Evolutionary conservation across 2,888 invertebrate species (phyloP), one percentile per base, ranked within the genome.

Genomic region (Hyppa rectilinea): DNA sequence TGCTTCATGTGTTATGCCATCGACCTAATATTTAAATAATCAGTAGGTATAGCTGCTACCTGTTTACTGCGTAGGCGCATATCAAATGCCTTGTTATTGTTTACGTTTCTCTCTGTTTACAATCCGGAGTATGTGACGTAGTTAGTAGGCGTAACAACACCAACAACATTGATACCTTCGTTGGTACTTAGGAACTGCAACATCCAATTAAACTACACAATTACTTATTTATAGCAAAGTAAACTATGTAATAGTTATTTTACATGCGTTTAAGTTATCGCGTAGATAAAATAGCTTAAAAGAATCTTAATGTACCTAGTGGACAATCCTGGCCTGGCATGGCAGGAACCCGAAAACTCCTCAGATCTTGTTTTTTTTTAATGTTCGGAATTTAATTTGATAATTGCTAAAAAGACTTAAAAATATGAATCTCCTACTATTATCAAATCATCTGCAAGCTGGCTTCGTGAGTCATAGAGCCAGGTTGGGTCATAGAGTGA

Each of bases 11-110:
- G 31, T n/a, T 14, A 34, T 55, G n/a, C 4, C 9, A 17, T 36
- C 1, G 9, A 31, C 7, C n/a, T 9, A 10, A 36, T 23, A 14
- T 14, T 17, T 17, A 10, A 23, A 20, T 64, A 38, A 31, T 17
- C 38, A 1, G 6, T n/a, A 34, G 10, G n/a, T 71, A 40, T 40
- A 49, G 17, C 10, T n/a, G 26, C 4, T 29, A 62, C 49, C 23
- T 34, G 56, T 47, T 66, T 43, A 71, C 49, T 20, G 4, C 40
- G 34, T 34, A 72, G 50, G 49, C 31, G 31, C 61, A 68, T 59
- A 17, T 62, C 36, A 34, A 73, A 61, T 61, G 36, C 23, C 38
- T 77, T 79, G 76, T 79, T 79, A 47, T 79, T 79, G 81, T 80
- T 79, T 79, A 80, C 71, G 52, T 49, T 38, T 55, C 17, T 62